Conservation (phyloP, 2,797 vertebrate genomes). For the Hippocampus kuda region DNA sequence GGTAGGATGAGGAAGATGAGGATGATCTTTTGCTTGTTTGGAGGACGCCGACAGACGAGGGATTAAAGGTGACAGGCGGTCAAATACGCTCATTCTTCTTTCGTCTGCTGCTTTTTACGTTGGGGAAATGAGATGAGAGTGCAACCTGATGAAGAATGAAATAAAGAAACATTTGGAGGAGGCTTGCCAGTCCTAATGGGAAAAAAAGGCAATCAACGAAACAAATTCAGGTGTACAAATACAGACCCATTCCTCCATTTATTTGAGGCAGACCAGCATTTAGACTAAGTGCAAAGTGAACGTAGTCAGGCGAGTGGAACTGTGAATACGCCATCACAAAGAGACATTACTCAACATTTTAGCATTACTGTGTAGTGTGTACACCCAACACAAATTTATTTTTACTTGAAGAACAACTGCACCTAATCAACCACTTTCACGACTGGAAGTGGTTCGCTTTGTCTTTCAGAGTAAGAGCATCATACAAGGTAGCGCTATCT, state of each 20-base stretch:
- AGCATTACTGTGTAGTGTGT: neutral
- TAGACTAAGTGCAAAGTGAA: too few relatives aligned
- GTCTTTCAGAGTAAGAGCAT: too few relatives aligned
- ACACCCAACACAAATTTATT: neutral
- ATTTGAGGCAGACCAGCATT: neutral
- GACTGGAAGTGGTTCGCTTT: too few relatives aligned
- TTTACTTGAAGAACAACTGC: neutral
- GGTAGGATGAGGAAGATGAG: conserved; percentile 36
- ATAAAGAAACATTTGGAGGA: neutral
- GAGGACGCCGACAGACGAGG: conserved; percentile 36
- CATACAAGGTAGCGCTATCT: too few relatives aligned
- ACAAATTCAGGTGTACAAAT: neutral
- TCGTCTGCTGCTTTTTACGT: conserved; percentile 2
- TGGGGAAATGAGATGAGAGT: neutral
- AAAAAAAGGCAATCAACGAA: neutral
- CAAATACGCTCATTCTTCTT: conserved; percentile 55
- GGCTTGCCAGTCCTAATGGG: neutral
- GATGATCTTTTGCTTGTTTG: conserved; percentile 35
- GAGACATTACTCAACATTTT: too few relatives aligned
- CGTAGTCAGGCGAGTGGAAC: too few relatives aligned
- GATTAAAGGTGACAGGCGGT: conserved; percentile 36
- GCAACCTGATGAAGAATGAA: neutral
- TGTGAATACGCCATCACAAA: too few relatives aligned
- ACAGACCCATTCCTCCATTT: neutral
- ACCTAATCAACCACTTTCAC: too few relatives aligned